Percentiles rank a stretch among this genome's conserved stretches.
Evolutionary conservation across 1,140 invertebrate genomes (phyloP).

Genomic region (Trypoxylus dichotomus): DNA sequence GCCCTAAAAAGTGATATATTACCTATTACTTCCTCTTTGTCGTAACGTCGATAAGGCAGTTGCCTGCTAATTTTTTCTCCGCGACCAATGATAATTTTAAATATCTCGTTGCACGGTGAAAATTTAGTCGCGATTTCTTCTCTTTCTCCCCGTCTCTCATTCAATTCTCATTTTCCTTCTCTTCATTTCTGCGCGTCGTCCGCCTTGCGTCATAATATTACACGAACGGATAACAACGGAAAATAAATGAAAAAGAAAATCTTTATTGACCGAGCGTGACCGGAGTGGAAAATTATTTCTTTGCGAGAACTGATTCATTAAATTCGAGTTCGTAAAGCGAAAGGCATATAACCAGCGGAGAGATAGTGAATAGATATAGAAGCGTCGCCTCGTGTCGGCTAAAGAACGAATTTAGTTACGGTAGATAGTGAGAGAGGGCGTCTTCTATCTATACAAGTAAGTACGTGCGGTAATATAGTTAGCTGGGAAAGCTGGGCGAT

Average conservation of each 20-base stretch:
- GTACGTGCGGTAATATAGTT: no score
- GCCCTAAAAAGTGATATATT: background rate
- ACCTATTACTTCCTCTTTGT: background rate
- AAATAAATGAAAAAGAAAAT: constrained; percentile 6
- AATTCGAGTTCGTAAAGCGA: background rate
- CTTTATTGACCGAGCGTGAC: constrained; percentile 24
- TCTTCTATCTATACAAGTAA: no score
- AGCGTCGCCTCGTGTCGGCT: no score
- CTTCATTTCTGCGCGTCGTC: background rate
- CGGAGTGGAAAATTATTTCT: constrained; percentile 16
- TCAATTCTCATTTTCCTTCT: background rate
- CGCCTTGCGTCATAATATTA: background rate
- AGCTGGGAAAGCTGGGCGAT: no score
- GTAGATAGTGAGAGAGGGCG: no score
- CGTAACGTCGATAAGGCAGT: background rate
- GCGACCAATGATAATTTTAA: background rate
- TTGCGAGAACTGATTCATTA: constrained; percentile 12
- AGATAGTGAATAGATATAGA: no score
- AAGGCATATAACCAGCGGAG: no score
- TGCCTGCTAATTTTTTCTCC: background rate
- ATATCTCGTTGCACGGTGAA: background rate
- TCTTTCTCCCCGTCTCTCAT: background rate
- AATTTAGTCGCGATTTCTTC: no score
- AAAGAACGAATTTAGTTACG: no score
- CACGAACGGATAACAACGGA: background rate